phyloP scores from a whole-genome alignment of 2,113 vertebrate species.

The Poeciliopsis retropinna region DNA sequence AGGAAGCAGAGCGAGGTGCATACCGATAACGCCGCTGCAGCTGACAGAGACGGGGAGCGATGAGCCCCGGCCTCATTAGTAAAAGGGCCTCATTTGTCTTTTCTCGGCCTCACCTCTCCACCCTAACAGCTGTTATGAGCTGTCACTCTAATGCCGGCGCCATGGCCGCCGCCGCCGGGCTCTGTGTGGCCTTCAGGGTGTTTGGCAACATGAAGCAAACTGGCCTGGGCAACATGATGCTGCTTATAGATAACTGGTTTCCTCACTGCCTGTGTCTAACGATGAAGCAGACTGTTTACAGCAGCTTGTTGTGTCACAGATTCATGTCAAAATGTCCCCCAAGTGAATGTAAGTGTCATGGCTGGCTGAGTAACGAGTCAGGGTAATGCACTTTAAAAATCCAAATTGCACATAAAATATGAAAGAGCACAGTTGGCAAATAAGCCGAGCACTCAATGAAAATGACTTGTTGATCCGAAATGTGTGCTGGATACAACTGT shows the following conservation, averaged over 20 bases:
- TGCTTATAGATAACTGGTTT: neutral
- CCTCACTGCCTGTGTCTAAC: neutral
- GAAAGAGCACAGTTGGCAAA: neutral
- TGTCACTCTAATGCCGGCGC: constrained; percentile 31
- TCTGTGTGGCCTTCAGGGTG: constrained; percentile 29
- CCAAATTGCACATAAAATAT: neutral
- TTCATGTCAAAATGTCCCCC: neutral
- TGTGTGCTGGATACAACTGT: neutral
- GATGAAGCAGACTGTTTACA: neutral
- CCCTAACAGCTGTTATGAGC: constrained; percentile 67
- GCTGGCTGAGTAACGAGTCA: neutral
- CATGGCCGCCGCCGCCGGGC: constrained; percentile 5
- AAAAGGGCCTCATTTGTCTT: constrained; percentile 67
- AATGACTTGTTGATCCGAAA: neutral
- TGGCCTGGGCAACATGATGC: neutral
- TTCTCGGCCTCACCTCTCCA: constrained; percentile 62
- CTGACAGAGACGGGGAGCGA: constrained; percentile 34
- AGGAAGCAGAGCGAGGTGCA: constrained; percentile 67
- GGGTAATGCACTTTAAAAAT: neutral
- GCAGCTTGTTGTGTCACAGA: constrained; percentile 1
- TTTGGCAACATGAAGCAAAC: constrained; percentile 25
- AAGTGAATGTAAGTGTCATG: neutral
- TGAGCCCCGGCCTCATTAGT: constrained; percentile 62
- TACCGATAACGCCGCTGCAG: constrained; percentile 69
- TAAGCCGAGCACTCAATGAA: neutral